These are phyloP conservation scores for Platyura marginata DNA, from an alignment of 1,140 invertebrate species.

Conservation along the genomic window DNA sequence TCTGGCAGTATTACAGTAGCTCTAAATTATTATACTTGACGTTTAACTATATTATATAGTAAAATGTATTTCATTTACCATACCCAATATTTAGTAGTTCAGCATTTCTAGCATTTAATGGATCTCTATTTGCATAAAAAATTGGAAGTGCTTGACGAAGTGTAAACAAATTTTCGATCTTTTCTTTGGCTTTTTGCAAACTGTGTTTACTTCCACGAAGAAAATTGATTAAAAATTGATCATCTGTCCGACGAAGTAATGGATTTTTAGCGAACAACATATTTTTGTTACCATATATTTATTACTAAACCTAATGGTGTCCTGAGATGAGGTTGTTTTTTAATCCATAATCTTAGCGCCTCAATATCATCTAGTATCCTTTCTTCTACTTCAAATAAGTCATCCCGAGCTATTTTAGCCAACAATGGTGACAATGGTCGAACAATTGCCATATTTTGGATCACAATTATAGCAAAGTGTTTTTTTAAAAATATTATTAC, in stretches of 20 bases:
- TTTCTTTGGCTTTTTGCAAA: slow-evolving; percentile 40
- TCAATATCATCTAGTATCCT: slow-evolving; percentile 31
- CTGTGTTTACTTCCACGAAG: slow-evolving; percentile 46
- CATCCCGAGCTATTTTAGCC: slow-evolving; percentile 26
- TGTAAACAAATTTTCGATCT: slow-evolving; percentile 42
- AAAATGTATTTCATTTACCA: too few species aligned
- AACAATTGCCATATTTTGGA: slow-evolving; percentile 10
- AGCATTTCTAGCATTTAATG: slow-evolving; percentile 18
- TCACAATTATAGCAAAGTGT: too few species aligned
- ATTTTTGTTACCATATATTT: too few species aligned
- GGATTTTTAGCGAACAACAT: too few species aligned
- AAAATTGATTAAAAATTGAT: slow-evolving; percentile 38
- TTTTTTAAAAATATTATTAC: too few species aligned
- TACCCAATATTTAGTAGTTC: slow-evolving; percentile 2
- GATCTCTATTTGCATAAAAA: slow-evolving; percentile 19
- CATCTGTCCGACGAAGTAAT: slow-evolving; percentile 25
- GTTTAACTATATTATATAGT: too few species aligned
- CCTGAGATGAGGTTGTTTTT: slow-evolving; percentile 38
- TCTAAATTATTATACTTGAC: too few species aligned
- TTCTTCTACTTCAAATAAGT: slow-evolving; percentile 36
- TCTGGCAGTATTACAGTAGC: slow-evolving; percentile 11
- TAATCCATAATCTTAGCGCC: slow-evolving; percentile 38
- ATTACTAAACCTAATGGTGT: slow-evolving; percentile 6
- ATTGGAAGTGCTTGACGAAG: slow-evolving; percentile 36
- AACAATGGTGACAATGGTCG: slow-evolving; percentile 14